These are phyloP conservation scores for Oceanodroma leucorhoa DNA, from an alignment of 2,797 vertebrate species.

Conservation along the genomic window DNA sequence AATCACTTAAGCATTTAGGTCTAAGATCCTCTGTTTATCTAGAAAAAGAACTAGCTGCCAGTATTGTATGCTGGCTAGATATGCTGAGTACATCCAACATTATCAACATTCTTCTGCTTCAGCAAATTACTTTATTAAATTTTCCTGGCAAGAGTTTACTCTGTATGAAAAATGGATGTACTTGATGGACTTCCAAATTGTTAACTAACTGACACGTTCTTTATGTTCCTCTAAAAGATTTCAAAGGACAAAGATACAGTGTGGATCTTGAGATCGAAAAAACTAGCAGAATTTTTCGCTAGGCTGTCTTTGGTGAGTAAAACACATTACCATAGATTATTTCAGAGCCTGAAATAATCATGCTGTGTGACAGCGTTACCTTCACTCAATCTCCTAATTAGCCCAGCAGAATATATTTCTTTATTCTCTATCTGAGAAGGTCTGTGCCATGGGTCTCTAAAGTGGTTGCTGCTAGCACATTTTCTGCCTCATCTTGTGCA, in stretches of 20 bases:
- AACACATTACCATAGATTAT: neutral
- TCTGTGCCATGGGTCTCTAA: neutral
- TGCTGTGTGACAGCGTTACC: neutral
- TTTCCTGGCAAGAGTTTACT: constrained; percentile 5
- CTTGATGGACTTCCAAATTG: neutral
- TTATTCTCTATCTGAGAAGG: neutral
- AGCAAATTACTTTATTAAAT: constrained; percentile 42
- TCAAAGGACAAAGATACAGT: neutral
- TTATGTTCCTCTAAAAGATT: neutral
- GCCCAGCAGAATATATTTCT: neutral
- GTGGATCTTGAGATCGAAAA: neutral
- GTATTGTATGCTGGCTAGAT: neutral
- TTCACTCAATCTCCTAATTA: constrained; percentile 3
- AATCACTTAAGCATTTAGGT: neutral
- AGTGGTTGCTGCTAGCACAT: neutral
- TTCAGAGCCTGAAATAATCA: neutral
- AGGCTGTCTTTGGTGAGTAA: neutral
- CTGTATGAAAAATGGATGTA: constrained; percentile 7
- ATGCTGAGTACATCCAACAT: neutral
- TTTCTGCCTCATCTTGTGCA: neutral
- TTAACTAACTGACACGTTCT: neutral
- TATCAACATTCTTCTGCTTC: neutral
- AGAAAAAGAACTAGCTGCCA: neutral
- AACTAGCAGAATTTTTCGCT: neutral
- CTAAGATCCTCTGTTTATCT: neutral